phyloP scores from a whole-genome alignment of 2,888 invertebrate species.

The Alcis repandata region DNA sequence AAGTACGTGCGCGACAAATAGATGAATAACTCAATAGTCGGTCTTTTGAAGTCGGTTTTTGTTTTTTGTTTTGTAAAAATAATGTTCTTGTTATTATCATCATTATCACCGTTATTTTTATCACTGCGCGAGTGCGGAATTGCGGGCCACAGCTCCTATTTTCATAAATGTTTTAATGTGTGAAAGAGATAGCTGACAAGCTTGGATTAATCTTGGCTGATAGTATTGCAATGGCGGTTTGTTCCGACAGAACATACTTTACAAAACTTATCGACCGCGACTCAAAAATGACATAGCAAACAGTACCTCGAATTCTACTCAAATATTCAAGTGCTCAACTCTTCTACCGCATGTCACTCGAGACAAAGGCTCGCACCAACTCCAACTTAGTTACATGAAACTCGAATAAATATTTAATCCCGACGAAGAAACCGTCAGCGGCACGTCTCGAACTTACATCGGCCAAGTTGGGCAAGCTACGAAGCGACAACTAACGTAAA shows the following conservation, averaged over 20 bases:
- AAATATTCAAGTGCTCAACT: slow-evolving; percentile 5
- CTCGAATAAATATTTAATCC: slow-evolving; percentile 80
- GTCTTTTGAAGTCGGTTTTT: no score
- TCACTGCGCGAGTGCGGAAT: no score
- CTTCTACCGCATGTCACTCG: slow-evolving; percentile 27
- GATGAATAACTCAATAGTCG: no score
- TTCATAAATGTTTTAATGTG: no score
- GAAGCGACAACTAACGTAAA: slow-evolving; percentile 80
- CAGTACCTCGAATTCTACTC: slow-evolving; percentile 11
- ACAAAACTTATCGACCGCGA: not conserved
- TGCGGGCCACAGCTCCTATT: no score
- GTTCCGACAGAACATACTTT: not conserved
- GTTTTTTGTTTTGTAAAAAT: no score
- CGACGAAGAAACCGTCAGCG: slow-evolving; percentile 71
- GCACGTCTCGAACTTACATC: slow-evolving; percentile 64
- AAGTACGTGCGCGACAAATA: no score
- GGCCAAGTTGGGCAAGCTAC: slow-evolving; percentile 55
- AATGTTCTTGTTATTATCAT: no score
- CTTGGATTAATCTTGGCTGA: no score
- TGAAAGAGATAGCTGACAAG: no score
- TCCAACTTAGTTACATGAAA: slow-evolving; percentile 56
- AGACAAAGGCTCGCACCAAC: slow-evolving; percentile 39
- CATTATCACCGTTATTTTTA: no score
- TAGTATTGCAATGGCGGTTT: no score
- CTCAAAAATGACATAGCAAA: not conserved